Conservation (phyloP, 2,113 vertebrate species). For the Puntigrus tetrazona region DNA sequence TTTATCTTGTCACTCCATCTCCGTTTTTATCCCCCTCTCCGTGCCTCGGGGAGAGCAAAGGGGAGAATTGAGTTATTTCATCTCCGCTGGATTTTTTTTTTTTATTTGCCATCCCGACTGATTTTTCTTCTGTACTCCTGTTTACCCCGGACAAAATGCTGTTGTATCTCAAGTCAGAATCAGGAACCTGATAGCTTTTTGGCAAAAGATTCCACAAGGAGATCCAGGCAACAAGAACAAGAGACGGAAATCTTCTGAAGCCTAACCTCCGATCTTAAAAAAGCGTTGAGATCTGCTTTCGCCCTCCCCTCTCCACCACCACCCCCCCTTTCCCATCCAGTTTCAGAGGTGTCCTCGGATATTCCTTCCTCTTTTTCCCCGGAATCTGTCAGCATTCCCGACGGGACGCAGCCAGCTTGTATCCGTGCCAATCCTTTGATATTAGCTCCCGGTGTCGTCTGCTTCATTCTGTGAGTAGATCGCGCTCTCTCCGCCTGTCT, state of each 20-base stretch:
- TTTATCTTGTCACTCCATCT: slow-evolving; percentile 34
- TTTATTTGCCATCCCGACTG: slow-evolving; percentile 27
- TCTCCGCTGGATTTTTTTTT: slow-evolving; percentile 47
- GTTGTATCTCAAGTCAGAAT: slow-evolving; percentile 52
- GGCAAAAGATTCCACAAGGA: slow-evolving; percentile 7
- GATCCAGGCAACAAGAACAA: background rate
- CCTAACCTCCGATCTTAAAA: slow-evolving; percentile 24
- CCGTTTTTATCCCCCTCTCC: slow-evolving; percentile 19
- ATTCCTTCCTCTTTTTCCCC: slow-evolving; percentile 30
- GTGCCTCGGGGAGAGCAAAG: slow-evolving; percentile 12
- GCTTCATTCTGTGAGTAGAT: slow-evolving; percentile 74
- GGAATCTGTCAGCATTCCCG: slow-evolving; percentile 50
- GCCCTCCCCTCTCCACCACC: background rate
- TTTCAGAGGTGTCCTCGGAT: slow-evolving; percentile 61
- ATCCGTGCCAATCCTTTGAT: slow-evolving; percentile 61
- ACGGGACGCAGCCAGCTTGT: slow-evolving; percentile 60
- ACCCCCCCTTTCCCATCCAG: slow-evolving; percentile 19
- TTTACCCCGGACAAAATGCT: slow-evolving; percentile 39
- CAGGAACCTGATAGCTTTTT: slow-evolving; percentile 38
- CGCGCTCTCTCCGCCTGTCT: slow-evolving; percentile 40
- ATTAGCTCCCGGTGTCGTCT: slow-evolving; percentile 64
- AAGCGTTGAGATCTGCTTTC: slow-evolving; percentile 30
- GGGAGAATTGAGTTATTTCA: slow-evolving; percentile 40
- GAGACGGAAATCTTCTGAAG: slow-evolving; percentile 33
- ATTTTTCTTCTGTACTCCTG: slow-evolving; percentile 26